Percentiles rank a stretch among this genome's conserved stretches.
Evolutionary conservation across 1,140 invertebrate species (phyloP).

Genomic region (Bombus haemorrhoidalis): DNA sequence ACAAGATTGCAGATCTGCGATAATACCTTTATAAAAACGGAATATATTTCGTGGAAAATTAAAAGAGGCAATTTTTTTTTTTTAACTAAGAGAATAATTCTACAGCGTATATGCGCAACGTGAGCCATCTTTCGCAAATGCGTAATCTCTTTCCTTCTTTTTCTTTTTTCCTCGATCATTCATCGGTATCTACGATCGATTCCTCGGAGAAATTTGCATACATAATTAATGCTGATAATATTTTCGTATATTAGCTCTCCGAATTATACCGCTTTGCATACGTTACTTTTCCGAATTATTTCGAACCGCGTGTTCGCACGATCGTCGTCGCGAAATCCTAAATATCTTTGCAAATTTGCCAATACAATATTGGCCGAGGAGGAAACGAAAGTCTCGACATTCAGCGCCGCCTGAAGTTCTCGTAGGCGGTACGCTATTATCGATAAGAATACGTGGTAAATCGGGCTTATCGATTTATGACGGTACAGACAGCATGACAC

Average conservation of each 20-base stretch:
- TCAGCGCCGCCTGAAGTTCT: conserved; percentile 10
- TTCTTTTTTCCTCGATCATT: no score
- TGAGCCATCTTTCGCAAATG: no score
- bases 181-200: no score
- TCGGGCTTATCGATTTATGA: conserved; percentile 72
- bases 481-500: conserved; percentile 73
- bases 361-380: conserved; percentile 3
- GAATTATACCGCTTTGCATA: neutral
- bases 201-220: no score
- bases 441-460: conserved; percentile 63
- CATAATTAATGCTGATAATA: no score
- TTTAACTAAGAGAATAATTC: neutral
- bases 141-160: no score
- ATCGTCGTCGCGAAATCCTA: neutral
- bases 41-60: neutral
- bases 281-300: neutral
- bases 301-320: neutral
- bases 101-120: no score
- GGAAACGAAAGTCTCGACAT: conserved; percentile 18
- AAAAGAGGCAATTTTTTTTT: neutral
- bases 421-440: conserved; percentile 40
- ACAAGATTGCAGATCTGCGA: neutral
- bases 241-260: no score
- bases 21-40: neutral
- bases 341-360: neutral